phyloP scores from a whole-genome alignment of 2,888 invertebrate genomes.

The Dryobota labecula region DNA sequence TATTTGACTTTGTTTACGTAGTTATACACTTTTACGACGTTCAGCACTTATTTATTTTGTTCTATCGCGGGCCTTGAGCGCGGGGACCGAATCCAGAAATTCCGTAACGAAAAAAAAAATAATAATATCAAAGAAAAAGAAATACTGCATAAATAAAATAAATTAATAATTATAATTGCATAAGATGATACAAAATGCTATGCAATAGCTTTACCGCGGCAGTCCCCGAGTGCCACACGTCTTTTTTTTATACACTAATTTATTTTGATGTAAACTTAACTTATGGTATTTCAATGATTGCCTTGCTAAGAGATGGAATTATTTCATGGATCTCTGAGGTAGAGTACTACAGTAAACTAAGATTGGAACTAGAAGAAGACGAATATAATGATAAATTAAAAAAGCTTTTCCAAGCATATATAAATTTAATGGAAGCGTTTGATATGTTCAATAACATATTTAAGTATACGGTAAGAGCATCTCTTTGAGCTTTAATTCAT shows the following conservation, averaged over 20 bases:
- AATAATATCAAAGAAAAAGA: too few species aligned
- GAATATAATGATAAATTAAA: not conserved
- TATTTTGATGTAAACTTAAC: conserved; percentile 17
- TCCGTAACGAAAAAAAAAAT: too few species aligned
- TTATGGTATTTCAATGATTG: conserved; percentile 19
- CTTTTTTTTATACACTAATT: conserved; percentile 16
- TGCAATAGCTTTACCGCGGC: too few species aligned
- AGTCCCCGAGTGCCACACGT: too few species aligned
- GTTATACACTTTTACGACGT: too few species aligned
- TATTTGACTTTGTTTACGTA: too few species aligned
- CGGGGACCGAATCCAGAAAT: too few species aligned
- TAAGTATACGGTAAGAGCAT: not conserved
- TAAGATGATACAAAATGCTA: too few species aligned
- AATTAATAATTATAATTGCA: too few species aligned
- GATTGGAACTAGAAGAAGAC: not conserved
- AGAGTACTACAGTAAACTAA: conserved; percentile 1
- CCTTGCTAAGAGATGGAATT: conserved; percentile 31
- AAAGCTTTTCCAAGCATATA: not conserved
- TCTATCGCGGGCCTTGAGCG: too few species aligned
- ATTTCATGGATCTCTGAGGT: conserved; percentile 25
- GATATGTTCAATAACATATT: not conserved
- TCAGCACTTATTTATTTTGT: too few species aligned
- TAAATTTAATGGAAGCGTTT: not conserved
- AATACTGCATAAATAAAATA: too few species aligned
- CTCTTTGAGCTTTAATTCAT: not conserved